A percentile compares a stretch with the other conserved stretches of the same genome.
Evolutionary conservation across 2,113 vertebrate genomes (phyloP).

Genomic region (Pristiophorus japonicus): DNA sequence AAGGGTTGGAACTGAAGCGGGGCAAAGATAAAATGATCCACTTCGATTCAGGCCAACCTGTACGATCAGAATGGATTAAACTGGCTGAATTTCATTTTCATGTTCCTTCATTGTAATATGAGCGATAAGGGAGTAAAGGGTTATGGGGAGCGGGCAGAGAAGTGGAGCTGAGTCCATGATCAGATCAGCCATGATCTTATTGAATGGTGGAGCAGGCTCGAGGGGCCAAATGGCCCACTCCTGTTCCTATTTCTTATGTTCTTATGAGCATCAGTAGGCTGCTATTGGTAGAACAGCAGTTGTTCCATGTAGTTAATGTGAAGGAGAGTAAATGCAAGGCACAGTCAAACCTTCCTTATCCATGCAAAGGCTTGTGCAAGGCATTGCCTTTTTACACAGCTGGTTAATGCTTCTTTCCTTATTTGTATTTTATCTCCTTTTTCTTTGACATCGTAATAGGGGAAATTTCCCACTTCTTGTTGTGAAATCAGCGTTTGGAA

Average conservation of each 20-base stretch:
- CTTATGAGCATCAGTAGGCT: not conserved
- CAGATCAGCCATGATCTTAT: too few relatives aligned
- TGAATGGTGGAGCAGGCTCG: too few relatives aligned
- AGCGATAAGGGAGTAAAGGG: too few relatives aligned
- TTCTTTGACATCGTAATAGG: not conserved
- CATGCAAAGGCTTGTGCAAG: not conserved
- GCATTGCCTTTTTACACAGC: not conserved
- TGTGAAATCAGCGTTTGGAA: not conserved
- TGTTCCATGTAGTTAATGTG: not conserved
- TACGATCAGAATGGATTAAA: not conserved
- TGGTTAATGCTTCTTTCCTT: not conserved
- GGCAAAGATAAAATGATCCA: slow-evolving; percentile 2
- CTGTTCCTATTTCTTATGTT: too few relatives aligned
- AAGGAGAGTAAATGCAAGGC: not conserved
- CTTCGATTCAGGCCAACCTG: not conserved
- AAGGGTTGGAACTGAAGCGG: not conserved
- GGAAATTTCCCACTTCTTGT: not conserved
- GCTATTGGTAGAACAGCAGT: not conserved
- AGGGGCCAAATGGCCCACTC: too few relatives aligned
- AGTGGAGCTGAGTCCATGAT: too few relatives aligned
- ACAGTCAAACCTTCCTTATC: slow-evolving; percentile 5
- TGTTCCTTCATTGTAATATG: not conserved
- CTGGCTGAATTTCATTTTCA: not conserved
- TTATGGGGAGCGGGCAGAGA: too few relatives aligned
- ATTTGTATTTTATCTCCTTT: not conserved